Evolutionary conservation across 2,113 vertebrate species (phyloP).

Genomic region (Emydura subglobosa): DNA sequence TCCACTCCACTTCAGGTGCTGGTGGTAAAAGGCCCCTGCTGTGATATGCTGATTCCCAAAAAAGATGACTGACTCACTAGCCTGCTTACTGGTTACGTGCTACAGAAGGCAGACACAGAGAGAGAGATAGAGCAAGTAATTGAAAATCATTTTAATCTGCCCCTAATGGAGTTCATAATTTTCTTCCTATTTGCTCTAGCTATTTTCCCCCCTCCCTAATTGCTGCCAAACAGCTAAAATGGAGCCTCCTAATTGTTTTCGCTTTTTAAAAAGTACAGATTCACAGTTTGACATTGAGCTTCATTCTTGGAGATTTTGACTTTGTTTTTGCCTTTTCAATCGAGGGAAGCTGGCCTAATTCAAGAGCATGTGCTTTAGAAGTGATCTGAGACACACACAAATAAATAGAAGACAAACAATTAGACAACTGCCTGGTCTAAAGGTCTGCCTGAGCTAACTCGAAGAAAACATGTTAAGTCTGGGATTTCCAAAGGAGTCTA

Average conservation of each 20-base stretch:
- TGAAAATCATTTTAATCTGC: constrained; percentile 20
- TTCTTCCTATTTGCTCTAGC: constrained; percentile 55
- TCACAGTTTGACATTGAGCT: constrained; percentile 15
- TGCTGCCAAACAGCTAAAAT: background rate
- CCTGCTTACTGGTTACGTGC: background rate
- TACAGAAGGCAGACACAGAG: background rate
- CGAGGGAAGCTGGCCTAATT: constrained; percentile 41
- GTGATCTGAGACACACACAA: constrained; percentile 35
- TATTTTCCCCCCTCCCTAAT: constrained; percentile 2
- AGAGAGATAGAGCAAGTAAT: background rate
- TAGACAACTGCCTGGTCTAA: background rate
- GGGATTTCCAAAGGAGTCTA: background rate
- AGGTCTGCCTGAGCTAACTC: background rate
- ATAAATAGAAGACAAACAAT: constrained; percentile 44
- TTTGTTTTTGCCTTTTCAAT: constrained; percentile 22
- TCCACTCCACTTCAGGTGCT: background rate
- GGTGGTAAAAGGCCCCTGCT: background rate
- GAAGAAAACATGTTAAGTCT: constrained; percentile 16
- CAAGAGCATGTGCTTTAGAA: constrained; percentile 14
- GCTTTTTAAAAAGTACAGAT: constrained; percentile 8
- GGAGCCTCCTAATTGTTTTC: constrained; percentile 42
- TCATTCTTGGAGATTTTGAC: background rate
- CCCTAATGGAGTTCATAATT: background rate
- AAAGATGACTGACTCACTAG: background rate
- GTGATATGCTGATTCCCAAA: background rate